Evolutionary conservation across 2,797 vertebrate species (phyloP).

Genomic region (Sylvia borin): DNA sequence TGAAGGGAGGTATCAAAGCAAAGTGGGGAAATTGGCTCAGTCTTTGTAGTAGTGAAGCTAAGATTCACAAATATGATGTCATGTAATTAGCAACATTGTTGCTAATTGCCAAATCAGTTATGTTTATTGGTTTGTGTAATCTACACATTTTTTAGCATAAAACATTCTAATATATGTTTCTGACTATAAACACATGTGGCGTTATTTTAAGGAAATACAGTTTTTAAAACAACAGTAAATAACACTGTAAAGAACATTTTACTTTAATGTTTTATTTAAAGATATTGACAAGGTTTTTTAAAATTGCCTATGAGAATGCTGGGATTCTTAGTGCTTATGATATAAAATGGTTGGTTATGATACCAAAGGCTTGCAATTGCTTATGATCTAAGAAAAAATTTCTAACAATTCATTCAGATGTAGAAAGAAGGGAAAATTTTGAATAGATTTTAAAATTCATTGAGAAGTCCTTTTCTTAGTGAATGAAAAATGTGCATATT

Average conservation of each 20-base stretch:
- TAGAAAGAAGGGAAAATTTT: neutral
- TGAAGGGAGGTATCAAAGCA: neutral
- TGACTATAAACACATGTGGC: neutral
- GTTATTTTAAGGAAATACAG: constrained; percentile 31
- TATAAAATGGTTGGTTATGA: neutral
- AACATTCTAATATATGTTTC: neutral
- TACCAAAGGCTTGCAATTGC: neutral
- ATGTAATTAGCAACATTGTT: constrained; percentile 24
- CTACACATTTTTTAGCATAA: neutral
- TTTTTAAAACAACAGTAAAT: constrained; percentile 13
- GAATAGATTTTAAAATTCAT: neutral
- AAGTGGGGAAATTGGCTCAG: neutral
- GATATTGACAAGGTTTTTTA: neutral
- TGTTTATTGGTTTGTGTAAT: constrained; percentile 39
- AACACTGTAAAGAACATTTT: neutral
- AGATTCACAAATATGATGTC: neutral
- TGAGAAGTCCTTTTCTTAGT: neutral
- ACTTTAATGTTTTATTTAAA: neutral
- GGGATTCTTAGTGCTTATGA: neutral
- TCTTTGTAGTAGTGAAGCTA: neutral
- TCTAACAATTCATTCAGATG: neutral
- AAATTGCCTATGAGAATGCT: neutral
- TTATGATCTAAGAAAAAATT: neutral
- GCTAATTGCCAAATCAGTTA: constrained; percentile 51
- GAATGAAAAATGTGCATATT: neutral